Evolutionary conservation across 2,888 invertebrate genomes (phyloP).

Genomic region (Sipunculus nudus): DNA sequence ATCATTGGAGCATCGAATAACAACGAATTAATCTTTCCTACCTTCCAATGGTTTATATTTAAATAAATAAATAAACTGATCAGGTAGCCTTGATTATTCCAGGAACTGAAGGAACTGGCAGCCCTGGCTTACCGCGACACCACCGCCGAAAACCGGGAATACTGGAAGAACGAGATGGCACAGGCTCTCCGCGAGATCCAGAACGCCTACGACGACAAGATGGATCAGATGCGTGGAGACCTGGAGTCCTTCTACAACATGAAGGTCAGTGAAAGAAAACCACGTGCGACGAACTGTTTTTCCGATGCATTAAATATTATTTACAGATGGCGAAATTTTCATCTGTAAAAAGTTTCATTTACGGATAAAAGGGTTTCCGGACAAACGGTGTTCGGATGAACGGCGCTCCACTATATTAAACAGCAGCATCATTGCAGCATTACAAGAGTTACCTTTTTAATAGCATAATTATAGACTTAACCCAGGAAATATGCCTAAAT

Average conservation of each 20-base stretch:
- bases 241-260: slow-evolving; percentile 70
- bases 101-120: slow-evolving; percentile 69
- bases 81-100: not conserved
- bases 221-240: slow-evolving; percentile 66
- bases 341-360: not conserved
- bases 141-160: slow-evolving; percentile 69
- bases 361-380: too few relatives aligned
- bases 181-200: slow-evolving; percentile 70
- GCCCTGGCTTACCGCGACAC: slow-evolving; percentile 69
- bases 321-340: too few relatives aligned
- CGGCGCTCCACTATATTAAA: too few relatives aligned
- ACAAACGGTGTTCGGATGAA: too few relatives aligned
- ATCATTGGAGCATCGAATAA: too few relatives aligned
- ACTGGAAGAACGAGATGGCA: slow-evolving; percentile 70
- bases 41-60: too few relatives aligned
- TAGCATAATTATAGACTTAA: too few relatives aligned
- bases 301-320: not conserved
- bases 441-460: too few relatives aligned
- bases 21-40: too few relatives aligned
- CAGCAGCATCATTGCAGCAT: too few relatives aligned
- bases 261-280: slow-evolving; percentile 63
- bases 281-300: not conserved
- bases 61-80: not conserved
- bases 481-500: too few relatives aligned
- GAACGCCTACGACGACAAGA: slow-evolving; percentile 68